Evolutionary conservation across 1,140 invertebrate species (phyloP).

Genomic region (Ooceraea biroi): DNA sequence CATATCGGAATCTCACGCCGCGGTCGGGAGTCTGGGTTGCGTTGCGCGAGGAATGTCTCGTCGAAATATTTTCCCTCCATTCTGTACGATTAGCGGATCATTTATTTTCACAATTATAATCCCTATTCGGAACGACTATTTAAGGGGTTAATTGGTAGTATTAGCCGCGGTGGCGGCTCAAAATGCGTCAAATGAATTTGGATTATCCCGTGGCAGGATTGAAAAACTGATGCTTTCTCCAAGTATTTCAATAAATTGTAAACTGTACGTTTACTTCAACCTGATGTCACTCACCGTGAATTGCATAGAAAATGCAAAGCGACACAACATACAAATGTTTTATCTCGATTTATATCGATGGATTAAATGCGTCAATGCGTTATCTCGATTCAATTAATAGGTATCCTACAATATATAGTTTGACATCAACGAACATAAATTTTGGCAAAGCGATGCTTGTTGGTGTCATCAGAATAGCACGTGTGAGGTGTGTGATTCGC

Average conservation of each 20-base stretch:
- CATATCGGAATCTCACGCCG: constrained; percentile 51
- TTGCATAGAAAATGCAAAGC: not conserved
- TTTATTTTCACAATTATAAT: constrained; percentile 1
- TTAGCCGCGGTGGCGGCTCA: no score
- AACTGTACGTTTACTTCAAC: not conserved
- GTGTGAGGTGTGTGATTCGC: not conserved
- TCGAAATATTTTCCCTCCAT: constrained; percentile 13
- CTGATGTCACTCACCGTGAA: not conserved
- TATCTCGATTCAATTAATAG: no score
- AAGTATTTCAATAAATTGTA: not conserved
- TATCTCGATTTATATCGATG: constrained; percentile 4
- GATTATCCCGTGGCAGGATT: not conserved
- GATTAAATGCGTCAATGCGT: not conserved
- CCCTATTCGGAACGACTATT: not conserved
- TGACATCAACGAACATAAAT: not conserved
- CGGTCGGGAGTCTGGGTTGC: not conserved
- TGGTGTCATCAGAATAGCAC: not conserved
- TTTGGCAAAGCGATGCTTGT: not conserved
- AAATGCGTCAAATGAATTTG: not conserved
- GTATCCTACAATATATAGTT: not conserved
- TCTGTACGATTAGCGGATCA: not conserved
- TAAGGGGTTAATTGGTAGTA: not conserved
- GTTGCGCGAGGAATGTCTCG: constrained; percentile 1
- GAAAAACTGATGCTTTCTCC: not conserved
- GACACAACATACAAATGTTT: not conserved